Base-by-base conservation (phyloP, 1,140 invertebrate species). In the Melitaea cinxia region DNA sequence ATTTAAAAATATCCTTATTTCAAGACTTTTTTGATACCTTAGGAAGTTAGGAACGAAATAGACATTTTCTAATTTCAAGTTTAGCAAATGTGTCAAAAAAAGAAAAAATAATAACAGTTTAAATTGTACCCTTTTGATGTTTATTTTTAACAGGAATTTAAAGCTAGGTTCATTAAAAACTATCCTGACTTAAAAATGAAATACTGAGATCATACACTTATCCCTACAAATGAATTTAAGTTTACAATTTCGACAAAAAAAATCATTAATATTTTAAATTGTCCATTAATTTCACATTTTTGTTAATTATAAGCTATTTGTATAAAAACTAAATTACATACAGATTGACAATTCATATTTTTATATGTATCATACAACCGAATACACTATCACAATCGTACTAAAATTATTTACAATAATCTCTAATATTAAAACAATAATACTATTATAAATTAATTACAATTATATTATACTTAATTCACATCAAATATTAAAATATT, bases 131-230 rank as follows among this genome's bases (percentile, higher is more conserved):
- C 12, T 23, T 45, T 47, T 23, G 42, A 47, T 24, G 21, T 47
- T 23, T 23, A 47, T 9, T 4, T 47, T 47, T 47, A 15, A 57
- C 54, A 26, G 17, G 10, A 39, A 57, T 60, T 68, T 74, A 74
- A 73, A 70, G 64, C 68, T 73, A 65, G 57, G 55, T 52, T 69
- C 59, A 61, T 54, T 53, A 26, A 47, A 21, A 47, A 61, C 37
- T 67, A 47, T 47, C 45, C 37, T 42, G 50, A 69, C 59, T 64
- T 63, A 73, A 59, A 57, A 50, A 66, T 63, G 62, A 63, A 66
- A 70, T 70, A 70, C 50, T 73, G 71, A 73, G 71, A 73, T 73
- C 71, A 70, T 45, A 45, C 65, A 24, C 71, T 67, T 73, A 73
- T 63, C 33, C 9, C 71, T 73, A 73, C 26, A 54, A 33, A 35